A percentile compares a stretch with the other conserved stretches of the same genome.
Conservation (phyloP, 2,797 vertebrate species). For the Rhinophrynus dorsalis region DNA sequence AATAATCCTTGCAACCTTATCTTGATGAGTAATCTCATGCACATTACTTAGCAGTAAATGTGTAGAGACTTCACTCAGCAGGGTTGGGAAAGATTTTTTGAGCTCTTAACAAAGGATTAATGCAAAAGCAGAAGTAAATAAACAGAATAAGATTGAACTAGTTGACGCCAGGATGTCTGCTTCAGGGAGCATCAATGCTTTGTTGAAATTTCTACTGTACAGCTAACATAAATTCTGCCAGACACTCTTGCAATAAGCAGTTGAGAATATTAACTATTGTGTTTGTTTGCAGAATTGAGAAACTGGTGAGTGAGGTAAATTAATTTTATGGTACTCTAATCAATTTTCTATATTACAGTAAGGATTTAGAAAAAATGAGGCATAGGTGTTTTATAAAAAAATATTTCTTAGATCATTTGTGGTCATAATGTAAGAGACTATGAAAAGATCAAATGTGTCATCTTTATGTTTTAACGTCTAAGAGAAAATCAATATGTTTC, state of each 20-base stretch:
- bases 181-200: constrained; percentile 16
- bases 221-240: constrained; percentile 21
- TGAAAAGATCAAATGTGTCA: background rate
- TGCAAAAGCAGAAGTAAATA: constrained; percentile 27
- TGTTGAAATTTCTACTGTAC: background rate
- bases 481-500: background rate
- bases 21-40: constrained; percentile 22
- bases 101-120: background rate
- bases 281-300: constrained; percentile 8
- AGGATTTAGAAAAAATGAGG: too few species aligned
- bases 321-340: too few species aligned
- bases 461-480: background rate
- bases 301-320: too few species aligned
- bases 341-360: too few species aligned
- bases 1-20: constrained; percentile 30
- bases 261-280: constrained; percentile 28
- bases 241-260: constrained; percentile 25
- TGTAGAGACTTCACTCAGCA: constrained; percentile 29
- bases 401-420: background rate
- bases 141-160: constrained; percentile 7
- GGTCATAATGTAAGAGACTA: background rate
- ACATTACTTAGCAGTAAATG: constrained; percentile 37
- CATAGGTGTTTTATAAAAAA: too few species aligned
- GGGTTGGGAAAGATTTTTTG: background rate
- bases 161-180: constrained; percentile 8